Base-by-base conservation (phyloP, 2,888 invertebrate genomes). In the Magallana nippona region DNA sequence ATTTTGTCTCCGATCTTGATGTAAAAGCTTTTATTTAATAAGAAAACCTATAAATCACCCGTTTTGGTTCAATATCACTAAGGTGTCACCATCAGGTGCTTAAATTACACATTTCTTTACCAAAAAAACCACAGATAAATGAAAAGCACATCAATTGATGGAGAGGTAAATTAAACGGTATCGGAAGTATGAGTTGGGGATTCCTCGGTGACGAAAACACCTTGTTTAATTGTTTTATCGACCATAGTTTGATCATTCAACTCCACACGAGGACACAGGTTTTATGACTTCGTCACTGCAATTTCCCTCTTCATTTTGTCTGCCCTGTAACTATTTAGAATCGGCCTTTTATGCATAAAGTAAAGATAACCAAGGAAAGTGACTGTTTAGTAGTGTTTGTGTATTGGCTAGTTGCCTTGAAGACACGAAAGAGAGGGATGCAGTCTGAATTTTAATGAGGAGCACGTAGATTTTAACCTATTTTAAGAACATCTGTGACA, bases 401-500 rank as follows among this genome's bases (percentile, higher is more conserved):
- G 71, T 71, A 71, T 63, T 63, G 63, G 22, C 63, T 19, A 60
- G 60, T 63, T 63, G 63, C 63, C 22, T 22, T 63, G 22, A 27
- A 71, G 71, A 71, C 13, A 32, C 5, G 71, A 71, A 44, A 71
- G 27, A 22, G 32, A 27, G 71, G 13, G 71, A 71, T 71, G 71
- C 71, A 71, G 10, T 32, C 27, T 71, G 71, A 71, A 27, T 71
- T 15, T 10, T 71, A 71, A 71, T 71, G 19, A 71, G 71, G 71
- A 71, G 19, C 1, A 63, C 22, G 27, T 60, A 60, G 10, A 60
- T 19, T n/a, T 60, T 60, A 10, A 60, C 17, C 17, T 22, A 22
- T 19, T 10, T 63, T 63, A 71, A 71, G 27, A 71, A 71, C 71
- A 71, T 32, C 71, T 71, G 71, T 71, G 71, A 27, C 71, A 71